Base-by-base conservation (phyloP, 2,797 vertebrate genomes). In the Capromys pilorides region DNA sequence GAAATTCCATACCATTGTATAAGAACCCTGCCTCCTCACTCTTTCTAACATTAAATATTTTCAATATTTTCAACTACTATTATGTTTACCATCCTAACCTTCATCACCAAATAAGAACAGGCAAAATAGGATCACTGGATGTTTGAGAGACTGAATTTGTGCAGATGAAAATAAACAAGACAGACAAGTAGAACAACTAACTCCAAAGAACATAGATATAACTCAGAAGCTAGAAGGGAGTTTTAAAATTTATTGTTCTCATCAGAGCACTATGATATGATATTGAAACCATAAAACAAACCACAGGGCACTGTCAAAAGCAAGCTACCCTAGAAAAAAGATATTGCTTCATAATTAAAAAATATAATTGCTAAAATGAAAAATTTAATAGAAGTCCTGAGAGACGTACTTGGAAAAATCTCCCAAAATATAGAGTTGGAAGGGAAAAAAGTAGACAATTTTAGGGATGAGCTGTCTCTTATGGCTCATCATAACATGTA, bases 201-300 rank as follows among this genome's bases (percentile, higher is more conserved):
- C 67, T 39, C 21, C 31, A 28, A 33, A 94, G 36, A 88, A 86
- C 94, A 79, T 18, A 57, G 45, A 64, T 49, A 4, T 49, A 88
- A 95, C 86, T 83, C 64, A 80, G 36, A 41, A 9, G 2, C 41
- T 13, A 62, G 49, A 93, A 51, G 21, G 41, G 41, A 86, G 57
- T 83, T 92, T 91, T 77, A 64, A 75, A 93, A 28, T 61, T 36
- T 75, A 14, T 64, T 86, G 33, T 93, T 80, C 31, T 79, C 81
- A 67, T 91, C n/a, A 64, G 88, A 95, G 83, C 94, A 88, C 91
- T 73, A 93, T 4, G 21, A 94, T 59, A 93, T 83, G 81, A 80
- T 86, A 93, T 87, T 95, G 49, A 94, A 94, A 69, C 62, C 71
- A 84, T 91, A 91, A 93, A 97, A 83, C 64, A 83, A 80, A 94